Conservation (phyloP, 2,113 vertebrate genomes). For the Myrmophylax atrothorax region DNA sequence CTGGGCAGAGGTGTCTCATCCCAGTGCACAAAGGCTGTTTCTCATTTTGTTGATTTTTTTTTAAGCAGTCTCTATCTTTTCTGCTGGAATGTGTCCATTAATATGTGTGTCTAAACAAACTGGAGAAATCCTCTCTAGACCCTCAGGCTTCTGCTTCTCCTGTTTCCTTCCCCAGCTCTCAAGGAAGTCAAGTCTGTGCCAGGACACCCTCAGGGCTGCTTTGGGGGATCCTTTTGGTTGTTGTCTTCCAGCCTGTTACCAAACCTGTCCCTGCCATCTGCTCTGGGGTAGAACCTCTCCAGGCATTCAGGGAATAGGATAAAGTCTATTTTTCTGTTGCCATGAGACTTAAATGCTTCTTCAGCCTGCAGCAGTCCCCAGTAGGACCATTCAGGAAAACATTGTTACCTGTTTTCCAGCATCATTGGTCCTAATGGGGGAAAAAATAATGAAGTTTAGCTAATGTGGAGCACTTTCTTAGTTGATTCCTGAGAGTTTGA, state of each 20-base stretch:
- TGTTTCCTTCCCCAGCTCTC: not conserved
- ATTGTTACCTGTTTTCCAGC: not conserved
- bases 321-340: not conserved
- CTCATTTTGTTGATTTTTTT: not conserved
- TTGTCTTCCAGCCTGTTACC: not conserved
- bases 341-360: not conserved
- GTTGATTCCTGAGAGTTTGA: not conserved
- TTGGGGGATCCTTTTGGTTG: not conserved
- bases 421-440: not conserved
- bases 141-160: not conserved
- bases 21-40: not conserved
- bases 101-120: not conserved
- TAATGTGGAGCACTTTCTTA: not conserved
- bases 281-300: not conserved
- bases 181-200: fast-evolving
- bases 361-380: not conserved
- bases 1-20: not conserved
- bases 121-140: not conserved
- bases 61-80: not conserved
- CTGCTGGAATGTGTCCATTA: not conserved
- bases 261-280: not conserved
- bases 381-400: not conserved
- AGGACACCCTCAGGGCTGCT: not conserved
- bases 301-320: not conserved
- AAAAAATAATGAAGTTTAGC: not conserved